Evolutionary conservation across 2,888 invertebrate species (phyloP), one percentile per base, ranked within the genome.

Genomic region (Syritta pipiens): DNA sequence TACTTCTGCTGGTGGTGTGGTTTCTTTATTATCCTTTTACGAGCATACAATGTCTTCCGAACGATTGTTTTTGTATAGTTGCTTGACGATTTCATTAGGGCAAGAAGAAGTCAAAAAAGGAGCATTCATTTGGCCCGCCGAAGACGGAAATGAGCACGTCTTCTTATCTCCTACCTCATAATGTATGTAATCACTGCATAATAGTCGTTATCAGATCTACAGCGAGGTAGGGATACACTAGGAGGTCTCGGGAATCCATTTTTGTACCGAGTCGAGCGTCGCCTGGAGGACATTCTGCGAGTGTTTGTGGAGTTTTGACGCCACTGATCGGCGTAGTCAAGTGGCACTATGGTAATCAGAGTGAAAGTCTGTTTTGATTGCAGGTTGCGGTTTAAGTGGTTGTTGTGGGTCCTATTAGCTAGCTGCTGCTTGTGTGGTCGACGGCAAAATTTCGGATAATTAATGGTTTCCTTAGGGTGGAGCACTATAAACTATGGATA

Each of bases 341-440:
- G 83, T 83, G 83, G 83, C 82, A 82, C 74, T 81, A 72, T 79
- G 59, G 32, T 77, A 81, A 82, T 75, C 82, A 81, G 71, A 81
- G 81, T 75, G 75, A n/a, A n/a, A 63, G 69, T 81, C 81, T 83
- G 83, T 83, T 83, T 83, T 83, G 83, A 83, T 83, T 81, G 68
- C 76, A 72, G 49, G 59, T 76, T 81, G 62, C 35, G 46, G 51
- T 42, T 63, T 67, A 79, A 79, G 79, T 74, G 79, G 79, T 67
- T 79, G 72, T 79, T 72, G 79, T 76, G 55, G 76, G 76, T 67
- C 55, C 74, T 72, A 79, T 74, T 79, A 74, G 74, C 24, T 28
- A 67, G 62, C 42, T 17, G 44, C 19, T 24, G 44, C 48, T 51
- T 72, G 74, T 74, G 74, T 74, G 79, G 79, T 79, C 79, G 72